Percentiles rank a stretch among this genome's conserved stretches.
Conservation (phyloP, 2,888 invertebrate species). For the Lutraria lutraria region DNA sequence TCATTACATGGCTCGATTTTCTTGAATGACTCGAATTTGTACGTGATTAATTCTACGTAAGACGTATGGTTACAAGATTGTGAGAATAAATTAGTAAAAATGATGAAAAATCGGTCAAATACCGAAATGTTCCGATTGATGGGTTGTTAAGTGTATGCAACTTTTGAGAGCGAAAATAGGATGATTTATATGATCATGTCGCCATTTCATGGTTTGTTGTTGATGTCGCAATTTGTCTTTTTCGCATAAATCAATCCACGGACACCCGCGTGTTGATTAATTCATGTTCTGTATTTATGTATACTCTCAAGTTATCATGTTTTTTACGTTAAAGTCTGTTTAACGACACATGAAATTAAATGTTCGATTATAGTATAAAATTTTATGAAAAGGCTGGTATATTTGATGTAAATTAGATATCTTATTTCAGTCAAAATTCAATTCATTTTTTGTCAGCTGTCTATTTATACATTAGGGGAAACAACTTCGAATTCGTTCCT, state of each 20-base stretch:
- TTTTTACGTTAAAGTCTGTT: not conserved
- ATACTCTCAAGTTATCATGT: not conserved
- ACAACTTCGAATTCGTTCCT: too few species aligned
- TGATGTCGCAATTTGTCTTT: not conserved
- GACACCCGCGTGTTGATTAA: constrained; percentile 5
- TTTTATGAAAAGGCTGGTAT: not conserved
- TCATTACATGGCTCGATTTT: too few species aligned
- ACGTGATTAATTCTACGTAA: too few species aligned
- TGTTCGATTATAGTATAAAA: not conserved
- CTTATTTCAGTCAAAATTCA: not conserved
- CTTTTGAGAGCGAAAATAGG: not conserved
- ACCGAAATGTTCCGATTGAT: too few species aligned
- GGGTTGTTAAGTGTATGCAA: too few species aligned
- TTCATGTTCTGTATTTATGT: not conserved
- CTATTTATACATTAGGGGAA: not conserved
- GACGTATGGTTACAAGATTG: too few species aligned
- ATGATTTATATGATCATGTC: not conserved
- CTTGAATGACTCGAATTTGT: too few species aligned
- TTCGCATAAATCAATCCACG: not conserved
- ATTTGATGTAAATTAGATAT: not conserved
- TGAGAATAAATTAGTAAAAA: too few species aligned
- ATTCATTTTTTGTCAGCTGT: not conserved
- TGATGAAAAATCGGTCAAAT: too few species aligned
- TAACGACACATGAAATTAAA: not conserved
- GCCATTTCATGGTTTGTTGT: not conserved